Base-by-base conservation (phyloP, 2,888 invertebrate genomes). In the Baronia brevicornis region DNA sequence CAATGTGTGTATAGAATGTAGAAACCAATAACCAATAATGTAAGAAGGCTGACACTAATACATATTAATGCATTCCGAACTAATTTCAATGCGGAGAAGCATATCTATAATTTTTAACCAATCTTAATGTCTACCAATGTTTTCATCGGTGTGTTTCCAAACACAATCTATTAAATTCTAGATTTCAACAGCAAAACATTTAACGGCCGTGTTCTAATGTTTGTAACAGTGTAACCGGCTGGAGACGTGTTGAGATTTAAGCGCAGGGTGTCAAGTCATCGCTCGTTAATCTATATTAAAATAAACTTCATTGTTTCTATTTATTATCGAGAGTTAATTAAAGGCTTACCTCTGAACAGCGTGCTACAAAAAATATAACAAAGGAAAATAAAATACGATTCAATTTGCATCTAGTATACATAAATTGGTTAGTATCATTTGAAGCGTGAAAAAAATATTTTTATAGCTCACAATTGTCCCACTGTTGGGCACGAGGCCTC, bases 251-350 rank as follows among this genome's bases (percentile, higher is more conserved):
- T 46, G 47, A 39, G 51, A 64, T 65, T 60, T 63, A 56, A 46
- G 60, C 46, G 45, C 48, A 43, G 55, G 72, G 70, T 75, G 80
- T 79, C 78, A 77, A 82, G 80, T 80, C 82, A 80, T 78, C 54
- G 66, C 60, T 67, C 63, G 70, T 75, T 80, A 78, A 82, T 84
- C 70, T 78, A 78, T 78, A 80, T 82, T 79, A 68, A 78, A 84
- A 84, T 82, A 70, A 67, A 69, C 52, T 56, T 64, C 72, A 73
- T 82, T 84, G 79, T 84, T 79, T 80, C 59, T 66, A 51, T 60
- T 66, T 61, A 65, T 60, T 65, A 65, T 60, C 39, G 54, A 70
- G 71, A 69, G 66, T 73, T 61, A 73, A 75, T 75, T 69, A 71
- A 55, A 54, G 49, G 44, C 48, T 55, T 54, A 54, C 30, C 28